A percentile compares a stretch with the other conserved stretches of the same genome.
Evolutionary conservation across 2,113 vertebrate species (phyloP).

Genomic region (Athene cunicularia): DNA sequence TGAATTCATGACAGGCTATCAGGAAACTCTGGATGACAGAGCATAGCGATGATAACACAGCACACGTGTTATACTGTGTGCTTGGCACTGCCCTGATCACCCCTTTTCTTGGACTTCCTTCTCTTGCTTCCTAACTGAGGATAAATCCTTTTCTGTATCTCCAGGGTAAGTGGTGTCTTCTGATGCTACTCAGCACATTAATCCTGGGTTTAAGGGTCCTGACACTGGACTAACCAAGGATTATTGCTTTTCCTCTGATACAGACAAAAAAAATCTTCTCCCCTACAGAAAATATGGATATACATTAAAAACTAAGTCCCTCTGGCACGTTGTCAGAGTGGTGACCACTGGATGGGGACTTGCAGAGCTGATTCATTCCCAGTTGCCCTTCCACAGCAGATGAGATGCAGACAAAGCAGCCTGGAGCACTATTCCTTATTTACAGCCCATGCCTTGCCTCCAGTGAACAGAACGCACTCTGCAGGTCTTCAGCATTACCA

Average conservation of each 20-base stretch:
- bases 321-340: not conserved
- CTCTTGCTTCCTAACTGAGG: not conserved
- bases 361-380: not conserved
- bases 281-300: not conserved
- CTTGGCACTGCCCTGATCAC: not conserved
- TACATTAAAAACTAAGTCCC: not conserved
- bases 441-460: not conserved
- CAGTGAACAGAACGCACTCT: not conserved
- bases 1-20: not conserved
- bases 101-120: not conserved
- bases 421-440: not conserved
- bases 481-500: not conserved
- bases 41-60: accelerated
- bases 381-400: not conserved
- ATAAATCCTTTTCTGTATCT: not conserved
- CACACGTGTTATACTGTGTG: not conserved
- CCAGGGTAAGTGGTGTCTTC: not conserved
- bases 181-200: not conserved
- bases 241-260: not conserved
- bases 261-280: not conserved
- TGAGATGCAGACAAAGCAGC: not conserved
- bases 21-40: not conserved
- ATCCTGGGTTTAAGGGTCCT: not conserved
- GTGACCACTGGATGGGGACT: not conserved
- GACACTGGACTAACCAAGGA: not conserved